These are phyloP conservation scores for Drosophila paucipuncta DNA, from an alignment of 2,888 invertebrate genomes.

Conservation along the genomic window DNA sequence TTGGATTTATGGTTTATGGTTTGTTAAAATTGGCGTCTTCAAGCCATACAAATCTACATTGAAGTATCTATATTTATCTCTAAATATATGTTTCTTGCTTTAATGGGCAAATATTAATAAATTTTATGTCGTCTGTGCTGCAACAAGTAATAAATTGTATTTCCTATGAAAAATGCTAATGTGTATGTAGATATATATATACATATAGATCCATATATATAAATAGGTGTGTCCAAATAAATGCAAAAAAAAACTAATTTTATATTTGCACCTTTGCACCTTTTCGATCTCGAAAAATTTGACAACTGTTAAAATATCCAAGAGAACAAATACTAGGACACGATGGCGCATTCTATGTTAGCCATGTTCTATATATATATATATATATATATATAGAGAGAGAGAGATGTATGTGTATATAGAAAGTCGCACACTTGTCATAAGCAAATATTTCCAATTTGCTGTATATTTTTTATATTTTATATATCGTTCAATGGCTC, in stretches of 20 bases:
- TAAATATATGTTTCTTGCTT: conserved; percentile 58
- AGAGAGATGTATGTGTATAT: background rate
- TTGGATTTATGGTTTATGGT: conserved; percentile 45
- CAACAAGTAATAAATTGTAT: conserved; percentile 75
- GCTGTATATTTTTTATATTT: conserved; percentile 65
- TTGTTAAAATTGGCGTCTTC: conserved; percentile 29
- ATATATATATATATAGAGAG: conserved; percentile 13
- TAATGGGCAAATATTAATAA: conserved; percentile 74
- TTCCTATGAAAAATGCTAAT: conserved; percentile 46
- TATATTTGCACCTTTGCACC: conserved; percentile 73
- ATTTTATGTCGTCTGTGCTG: conserved; percentile 66
- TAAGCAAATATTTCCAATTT: conserved; percentile 77
- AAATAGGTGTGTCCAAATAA: conserved; percentile 33
- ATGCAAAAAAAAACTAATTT: conserved; percentile 41
- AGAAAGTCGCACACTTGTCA: conserved; percentile 45
- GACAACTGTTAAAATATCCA: conserved; percentile 68
- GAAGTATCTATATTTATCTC: conserved; percentile 55
- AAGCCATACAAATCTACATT: conserved; percentile 57
- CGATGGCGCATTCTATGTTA: conserved; percentile 31
- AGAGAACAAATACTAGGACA: conserved; percentile 41
- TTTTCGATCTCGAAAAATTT: conserved; percentile 73
- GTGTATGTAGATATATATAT: conserved; percentile 1
- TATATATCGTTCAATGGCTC: conserved; percentile 73
- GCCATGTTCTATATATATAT: conserved; percentile 28
- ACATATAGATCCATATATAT: background rate